Percentiles rank a stretch among this genome's conserved stretches.
Conservation (phyloP, 2,888 invertebrate species). For the Lithophane socia region DNA sequence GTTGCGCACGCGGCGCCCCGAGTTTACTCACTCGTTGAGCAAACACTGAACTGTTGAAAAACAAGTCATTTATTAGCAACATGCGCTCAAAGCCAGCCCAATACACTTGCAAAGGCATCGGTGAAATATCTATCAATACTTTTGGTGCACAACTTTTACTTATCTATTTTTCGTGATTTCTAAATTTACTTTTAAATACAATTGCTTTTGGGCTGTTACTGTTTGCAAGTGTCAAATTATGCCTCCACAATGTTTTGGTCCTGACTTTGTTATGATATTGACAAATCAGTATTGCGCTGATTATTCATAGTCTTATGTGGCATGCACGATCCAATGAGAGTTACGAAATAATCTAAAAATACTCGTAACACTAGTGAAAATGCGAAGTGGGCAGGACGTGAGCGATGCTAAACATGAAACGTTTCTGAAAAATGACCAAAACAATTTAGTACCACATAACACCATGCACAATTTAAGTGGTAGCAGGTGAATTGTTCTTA, state of each 20-base stretch:
- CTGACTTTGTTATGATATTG: constrained; percentile 85
- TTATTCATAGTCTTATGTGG: constrained; percentile 89
- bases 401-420: constrained; percentile 65
- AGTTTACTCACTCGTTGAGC: constrained; percentile 90
- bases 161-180: constrained; percentile 19
- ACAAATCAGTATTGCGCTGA: constrained; percentile 83
- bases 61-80: constrained; percentile 91
- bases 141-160: constrained; percentile 25
- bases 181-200: constrained; percentile 24
- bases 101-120: constrained; percentile 82
- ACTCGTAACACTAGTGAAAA: constrained; percentile 64
- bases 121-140: constrained; percentile 36
- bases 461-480: constrained; percentile 82
- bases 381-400: constrained; percentile 61
- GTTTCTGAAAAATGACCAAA: constrained; percentile 66
- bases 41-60: constrained; percentile 90
- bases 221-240: constrained; percentile 62
- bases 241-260: constrained; percentile 85
- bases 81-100: constrained; percentile 88
- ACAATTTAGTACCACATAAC: constrained; percentile 86
- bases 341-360: constrained; percentile 63
- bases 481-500: constrained; percentile 68
- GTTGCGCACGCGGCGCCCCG: constrained; percentile 90
- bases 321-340: constrained; percentile 79
- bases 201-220: constrained; percentile 27